phyloP scores from a whole-genome alignment of 2,113 vertebrate genomes.

The Aplodontia rufa region DNA sequence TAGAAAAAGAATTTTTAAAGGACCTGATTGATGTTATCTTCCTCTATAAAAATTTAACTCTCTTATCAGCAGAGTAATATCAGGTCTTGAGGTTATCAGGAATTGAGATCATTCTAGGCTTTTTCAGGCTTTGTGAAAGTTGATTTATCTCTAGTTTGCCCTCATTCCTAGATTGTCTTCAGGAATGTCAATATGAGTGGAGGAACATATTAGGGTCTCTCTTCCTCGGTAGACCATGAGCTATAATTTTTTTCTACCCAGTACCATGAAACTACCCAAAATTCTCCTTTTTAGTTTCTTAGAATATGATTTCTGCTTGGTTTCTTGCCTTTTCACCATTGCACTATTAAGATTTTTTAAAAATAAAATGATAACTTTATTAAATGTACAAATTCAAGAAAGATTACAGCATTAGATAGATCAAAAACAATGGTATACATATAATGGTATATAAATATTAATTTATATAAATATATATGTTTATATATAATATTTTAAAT shows the following conservation, averaged over 20 bases:
- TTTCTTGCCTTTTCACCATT: not conserved
- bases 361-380: conserved; percentile 67
- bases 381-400: conserved; percentile 64
- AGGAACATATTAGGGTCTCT: not conserved
- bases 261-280: not conserved
- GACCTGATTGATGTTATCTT: not conserved
- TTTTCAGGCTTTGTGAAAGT: not conserved
- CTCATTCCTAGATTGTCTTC: not conserved
- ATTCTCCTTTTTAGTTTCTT: not conserved
- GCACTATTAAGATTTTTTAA: not conserved
- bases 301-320: not conserved
- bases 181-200: not conserved
- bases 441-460: not conserved
- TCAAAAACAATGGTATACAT: not conserved
- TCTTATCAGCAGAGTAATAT: not conserved
- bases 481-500: no score
- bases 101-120: not conserved
- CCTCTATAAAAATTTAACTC: not conserved
- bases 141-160: not conserved
- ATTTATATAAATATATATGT: no score
- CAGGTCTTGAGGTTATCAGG: not conserved
- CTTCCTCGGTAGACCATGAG: not conserved
- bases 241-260: not conserved
- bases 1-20: not conserved
- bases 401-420: not conserved